Base-by-base conservation (phyloP, 2,888 invertebrate genomes). In the Hyposoter dolosus region DNA sequence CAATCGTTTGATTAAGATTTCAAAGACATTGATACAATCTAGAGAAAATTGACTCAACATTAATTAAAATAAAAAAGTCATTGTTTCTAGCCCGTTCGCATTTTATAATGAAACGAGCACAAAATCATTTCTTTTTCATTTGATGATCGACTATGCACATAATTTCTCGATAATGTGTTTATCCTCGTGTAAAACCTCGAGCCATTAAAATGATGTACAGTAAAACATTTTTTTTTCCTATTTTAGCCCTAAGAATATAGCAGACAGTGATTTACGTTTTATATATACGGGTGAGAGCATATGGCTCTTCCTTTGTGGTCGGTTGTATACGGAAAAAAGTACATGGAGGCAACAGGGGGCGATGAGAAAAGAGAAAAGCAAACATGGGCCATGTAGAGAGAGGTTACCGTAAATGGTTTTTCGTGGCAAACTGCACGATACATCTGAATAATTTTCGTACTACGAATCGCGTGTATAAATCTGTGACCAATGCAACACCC, bases 361-460 rank as follows among this genome's bases (percentile, higher is more conserved):
- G 69, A 19, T 35, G 60, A 53, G 17, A 50, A 53, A 40, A n/a
- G 53, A 56, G 71, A 28, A 82, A 78, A 56, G 82, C 75, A 83
- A 85, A 85, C 66, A 80, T 53, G 66, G 69, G 5, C 32, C 35
- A 53, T 50, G 63, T 60, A 45, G 47, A 74, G 35, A 45, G 47
- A 74, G 35, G 56, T 45, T 63, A 50, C 68, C 23, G 50, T 17
- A 76, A 74, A 43, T 56, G 66, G 60, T 19, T 75, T 45, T 80
- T 66, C 80, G 19, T 50, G 71, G 28, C 0, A 15, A 43, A 23
- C 23, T 10, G 69, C 43, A 6, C 12, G 17, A 9, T 40, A 2
- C 6, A 12, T 68, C 50, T 85, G 82, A 65, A 85, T 85, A 85
- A 83, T 83, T 76, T 85, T 85, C 66, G 28, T 40, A 66, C 50